phyloP scores from a whole-genome alignment of 2,888 invertebrate genomes.

The Lymantria dispar region DNA sequence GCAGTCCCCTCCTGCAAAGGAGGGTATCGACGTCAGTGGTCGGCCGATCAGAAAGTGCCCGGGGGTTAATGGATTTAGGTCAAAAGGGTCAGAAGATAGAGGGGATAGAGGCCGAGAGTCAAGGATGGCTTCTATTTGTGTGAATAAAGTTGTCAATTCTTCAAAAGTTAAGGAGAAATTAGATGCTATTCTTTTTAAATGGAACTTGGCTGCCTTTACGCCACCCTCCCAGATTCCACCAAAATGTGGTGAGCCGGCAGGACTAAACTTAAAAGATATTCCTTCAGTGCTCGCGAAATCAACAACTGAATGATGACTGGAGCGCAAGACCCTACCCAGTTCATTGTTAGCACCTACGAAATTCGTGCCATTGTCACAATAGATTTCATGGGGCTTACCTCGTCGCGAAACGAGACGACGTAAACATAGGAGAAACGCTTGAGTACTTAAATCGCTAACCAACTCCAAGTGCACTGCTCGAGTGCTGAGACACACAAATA shows the following conservation, averaged over 20 bases:
- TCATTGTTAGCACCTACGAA: slow-evolving; percentile 6
- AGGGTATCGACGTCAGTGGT: no score
- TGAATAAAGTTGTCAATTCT: slow-evolving; percentile 4
- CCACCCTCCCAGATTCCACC: background rate
- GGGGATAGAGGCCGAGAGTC: slow-evolving; percentile 6
- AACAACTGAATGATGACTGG: background rate
- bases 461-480: slow-evolving; percentile 3
- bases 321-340: background rate
- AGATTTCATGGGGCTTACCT: slow-evolving; percentile 3
- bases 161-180: slow-evolving; percentile 3
- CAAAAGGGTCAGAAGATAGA: slow-evolving; percentile 3
- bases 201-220: slow-evolving; percentile 3
- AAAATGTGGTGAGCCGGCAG: slow-evolving; percentile 2
- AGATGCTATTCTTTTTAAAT: slow-evolving; percentile 1
- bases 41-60: slow-evolving; percentile 5
- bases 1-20: background rate
- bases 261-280: slow-evolving; percentile 1
- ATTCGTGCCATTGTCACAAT: slow-evolving; percentile 5
- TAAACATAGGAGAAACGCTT: slow-evolving; percentile 3
- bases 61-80: slow-evolving; percentile 1
- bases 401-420: slow-evolving; percentile 1
- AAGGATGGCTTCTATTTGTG: slow-evolving; percentile 6
- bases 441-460: slow-evolving; percentile 2
- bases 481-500: slow-evolving; percentile 6
- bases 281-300: background rate